Conservation (phyloP, 2,888 invertebrate species). For the Microctonus hyperodae region DNA sequence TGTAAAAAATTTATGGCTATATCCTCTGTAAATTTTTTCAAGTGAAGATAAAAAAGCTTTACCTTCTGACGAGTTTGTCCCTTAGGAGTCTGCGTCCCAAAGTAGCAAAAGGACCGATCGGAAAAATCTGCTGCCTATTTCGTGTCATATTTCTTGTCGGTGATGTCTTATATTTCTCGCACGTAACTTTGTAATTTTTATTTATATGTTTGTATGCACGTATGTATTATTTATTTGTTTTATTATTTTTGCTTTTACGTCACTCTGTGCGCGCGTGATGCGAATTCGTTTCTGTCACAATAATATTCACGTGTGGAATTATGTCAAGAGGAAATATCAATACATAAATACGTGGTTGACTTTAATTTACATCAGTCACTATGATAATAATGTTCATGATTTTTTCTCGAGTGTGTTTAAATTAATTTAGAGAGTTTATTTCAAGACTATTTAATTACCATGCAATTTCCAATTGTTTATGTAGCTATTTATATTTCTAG, state of each 20-base stretch:
- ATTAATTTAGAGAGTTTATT: constrained; percentile 10
- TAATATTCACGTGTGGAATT: background rate
- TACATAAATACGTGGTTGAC: background rate
- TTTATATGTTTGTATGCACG: too few species aligned
- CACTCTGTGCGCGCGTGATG: background rate
- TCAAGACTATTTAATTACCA: background rate
- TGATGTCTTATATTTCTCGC: constrained; percentile 8
- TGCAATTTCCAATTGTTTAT: background rate
- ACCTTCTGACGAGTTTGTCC: constrained; percentile 67
- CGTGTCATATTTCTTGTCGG: constrained; percentile 51
- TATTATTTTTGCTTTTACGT: background rate
- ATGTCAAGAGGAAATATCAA: background rate
- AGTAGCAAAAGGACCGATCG: constrained; percentile 66
- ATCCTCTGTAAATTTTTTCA: background rate
- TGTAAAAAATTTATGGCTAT: constrained; percentile 22
- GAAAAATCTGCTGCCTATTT: constrained; percentile 65
- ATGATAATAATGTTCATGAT: background rate
- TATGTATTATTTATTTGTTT: too few species aligned
- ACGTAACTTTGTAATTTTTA: background rate
- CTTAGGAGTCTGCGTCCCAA: constrained; percentile 65
- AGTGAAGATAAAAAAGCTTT: constrained; percentile 41
- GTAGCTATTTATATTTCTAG: background rate
- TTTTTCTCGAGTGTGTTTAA: constrained; percentile 1
- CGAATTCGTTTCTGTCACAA: constrained; percentile 16
- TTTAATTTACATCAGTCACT: background rate